phyloP scores from a whole-genome alignment of 2,888 invertebrate genomes.

The Euclidia mi region DNA sequence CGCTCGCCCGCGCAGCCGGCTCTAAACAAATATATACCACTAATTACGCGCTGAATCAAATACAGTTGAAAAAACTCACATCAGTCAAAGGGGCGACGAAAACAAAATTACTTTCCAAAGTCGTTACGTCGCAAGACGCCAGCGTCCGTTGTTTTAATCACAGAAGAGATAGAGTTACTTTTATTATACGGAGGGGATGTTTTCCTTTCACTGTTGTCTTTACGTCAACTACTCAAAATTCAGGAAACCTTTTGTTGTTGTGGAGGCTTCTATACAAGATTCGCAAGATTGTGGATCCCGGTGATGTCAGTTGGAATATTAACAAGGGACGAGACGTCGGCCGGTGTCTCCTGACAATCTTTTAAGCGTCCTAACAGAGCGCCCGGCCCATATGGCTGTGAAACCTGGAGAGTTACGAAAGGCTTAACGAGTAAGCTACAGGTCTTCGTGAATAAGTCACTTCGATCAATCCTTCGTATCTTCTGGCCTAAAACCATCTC shows the following conservation, averaged over 20 bases:
- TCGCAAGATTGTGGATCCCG: slow-evolving; percentile 76
- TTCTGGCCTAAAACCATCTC: too few species aligned
- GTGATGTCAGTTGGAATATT: slow-evolving; percentile 81
- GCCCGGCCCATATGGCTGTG: too few species aligned
- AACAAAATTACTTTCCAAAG: slow-evolving; percentile 59
- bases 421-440: too few species aligned
- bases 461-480: too few species aligned
- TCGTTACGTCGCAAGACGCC: slow-evolving; percentile 43
- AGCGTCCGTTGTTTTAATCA: slow-evolving; percentile 62
- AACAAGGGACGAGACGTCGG: slow-evolving; percentile 77
- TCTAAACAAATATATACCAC: slow-evolving; percentile 69
- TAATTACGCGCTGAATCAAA: slow-evolving; percentile 63
- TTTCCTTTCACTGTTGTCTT: slow-evolving; percentile 64
- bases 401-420: too few species aligned
- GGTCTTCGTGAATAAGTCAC: too few species aligned
- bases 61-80: slow-evolving; percentile 45
- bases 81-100: slow-evolving; percentile 51
- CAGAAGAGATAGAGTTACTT: slow-evolving; percentile 67
- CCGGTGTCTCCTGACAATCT: slow-evolving; percentile 69
- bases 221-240: slow-evolving; percentile 79
- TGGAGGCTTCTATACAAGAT: slow-evolving; percentile 78
- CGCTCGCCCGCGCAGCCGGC: slow-evolving; percentile 48
- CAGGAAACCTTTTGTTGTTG: slow-evolving; percentile 80
- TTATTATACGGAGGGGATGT: slow-evolving; percentile 60
- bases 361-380: slow-evolving; percentile 63